Conservation (phyloP, 2,113 vertebrate genomes). For the Macquaria australasica region DNA sequence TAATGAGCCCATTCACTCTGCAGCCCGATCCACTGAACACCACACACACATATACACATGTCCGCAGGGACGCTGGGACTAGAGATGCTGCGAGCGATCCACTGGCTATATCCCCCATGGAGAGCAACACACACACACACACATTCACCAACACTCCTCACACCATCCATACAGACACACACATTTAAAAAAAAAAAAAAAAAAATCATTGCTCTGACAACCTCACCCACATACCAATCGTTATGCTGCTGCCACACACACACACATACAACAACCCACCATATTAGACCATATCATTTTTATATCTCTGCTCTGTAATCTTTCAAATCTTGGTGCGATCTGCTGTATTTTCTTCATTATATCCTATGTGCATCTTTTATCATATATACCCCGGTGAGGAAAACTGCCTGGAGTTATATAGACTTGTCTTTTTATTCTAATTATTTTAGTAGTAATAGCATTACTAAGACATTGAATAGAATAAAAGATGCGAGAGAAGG, state of each 20-base stretch:
- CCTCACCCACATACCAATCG: slow-evolving; percentile 54
- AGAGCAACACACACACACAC: slow-evolving; percentile 55
- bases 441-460: slow-evolving; percentile 26
- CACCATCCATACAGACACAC: slow-evolving; percentile 53
- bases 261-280: slow-evolving; percentile 34
- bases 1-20: slow-evolving; percentile 81
- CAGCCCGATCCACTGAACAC: slow-evolving; percentile 70
- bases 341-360: slow-evolving; percentile 22
- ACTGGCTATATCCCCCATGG: slow-evolving; percentile 74
- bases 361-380: slow-evolving; percentile 22
- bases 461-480: background rate
- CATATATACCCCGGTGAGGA: background rate
- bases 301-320: slow-evolving; percentile 47
- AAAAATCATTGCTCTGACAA: slow-evolving; percentile 53
- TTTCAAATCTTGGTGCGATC: slow-evolving; percentile 23
- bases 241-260: slow-evolving; percentile 55
- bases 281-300: slow-evolving; percentile 39
- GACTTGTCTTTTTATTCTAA: slow-evolving; percentile 34
- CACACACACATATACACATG: slow-evolving; percentile 39
- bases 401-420: slow-evolving; percentile 12
- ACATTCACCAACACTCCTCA: slow-evolving; percentile 44
- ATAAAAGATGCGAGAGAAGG: background rate
- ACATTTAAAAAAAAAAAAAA: too few relatives aligned
- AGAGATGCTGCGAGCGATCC: slow-evolving; percentile 80
- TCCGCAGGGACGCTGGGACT: slow-evolving; percentile 74